A percentile compares a stretch with the other conserved stretches of the same genome.
Evolutionary conservation across 2,797 vertebrate genomes (phyloP).

Genomic region (Serranus cabrilla): DNA sequence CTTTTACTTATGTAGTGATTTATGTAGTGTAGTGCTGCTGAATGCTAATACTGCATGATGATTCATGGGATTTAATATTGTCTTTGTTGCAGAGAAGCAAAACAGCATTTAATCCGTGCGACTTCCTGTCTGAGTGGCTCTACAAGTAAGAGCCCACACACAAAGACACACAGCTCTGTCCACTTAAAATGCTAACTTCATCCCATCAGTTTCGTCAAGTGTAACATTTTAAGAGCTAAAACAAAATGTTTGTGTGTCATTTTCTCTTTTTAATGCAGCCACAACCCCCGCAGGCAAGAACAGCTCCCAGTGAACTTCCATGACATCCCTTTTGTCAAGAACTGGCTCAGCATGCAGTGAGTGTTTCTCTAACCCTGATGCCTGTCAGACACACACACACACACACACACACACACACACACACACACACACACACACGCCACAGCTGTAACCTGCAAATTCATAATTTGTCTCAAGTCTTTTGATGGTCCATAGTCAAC

Average conservation of each 20-base stretch:
- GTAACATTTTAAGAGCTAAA: background rate
- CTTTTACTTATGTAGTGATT: background rate
- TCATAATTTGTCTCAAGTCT: background rate
- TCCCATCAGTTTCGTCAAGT: background rate
- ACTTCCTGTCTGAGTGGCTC: constrained; percentile 93
- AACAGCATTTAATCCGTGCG: constrained; percentile 91
- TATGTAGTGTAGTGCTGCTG: background rate
- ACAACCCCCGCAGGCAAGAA: constrained; percentile 86
- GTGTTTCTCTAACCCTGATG: constrained; percentile 69
- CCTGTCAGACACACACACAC: background rate
- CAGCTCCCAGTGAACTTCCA: constrained; percentile 69
- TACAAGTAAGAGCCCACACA: constrained; percentile 84
- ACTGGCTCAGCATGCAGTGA: constrained; percentile 91
- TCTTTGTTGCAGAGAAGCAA: constrained; percentile 86
- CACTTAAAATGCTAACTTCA: background rate
- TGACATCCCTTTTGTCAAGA: constrained; percentile 91
- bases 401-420: background rate
- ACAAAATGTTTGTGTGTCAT: background rate
- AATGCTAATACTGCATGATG: background rate
- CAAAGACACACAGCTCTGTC: background rate
- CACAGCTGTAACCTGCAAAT: background rate
- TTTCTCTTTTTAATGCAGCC: constrained; percentile 75
- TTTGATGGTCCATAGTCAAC: background rate
- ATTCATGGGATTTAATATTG: background rate
- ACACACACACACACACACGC: background rate